Evolutionary conservation across 2,797 vertebrate genomes (phyloP).

Genomic region (Adelosebastes latens): DNA sequence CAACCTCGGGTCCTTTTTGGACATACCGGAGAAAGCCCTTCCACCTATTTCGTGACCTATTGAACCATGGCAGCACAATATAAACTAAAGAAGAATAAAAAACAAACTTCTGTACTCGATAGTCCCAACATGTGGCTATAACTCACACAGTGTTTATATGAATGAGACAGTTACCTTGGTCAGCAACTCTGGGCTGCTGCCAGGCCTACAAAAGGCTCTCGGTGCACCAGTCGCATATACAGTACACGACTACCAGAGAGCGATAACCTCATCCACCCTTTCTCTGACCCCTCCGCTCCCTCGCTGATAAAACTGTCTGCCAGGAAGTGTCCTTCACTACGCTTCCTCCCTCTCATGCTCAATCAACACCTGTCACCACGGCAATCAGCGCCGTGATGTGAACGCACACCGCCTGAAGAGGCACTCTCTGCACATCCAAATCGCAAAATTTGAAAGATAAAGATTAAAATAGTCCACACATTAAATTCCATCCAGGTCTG

Average conservation of each 20-base stretch:
- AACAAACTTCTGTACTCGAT: constrained; percentile 49
- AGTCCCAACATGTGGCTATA: constrained; percentile 65
- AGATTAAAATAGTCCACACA: background rate
- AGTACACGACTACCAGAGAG: constrained; percentile 50
- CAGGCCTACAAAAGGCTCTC: constrained; percentile 62
- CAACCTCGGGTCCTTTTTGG: constrained; percentile 55
- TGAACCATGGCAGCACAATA: constrained; percentile 49
- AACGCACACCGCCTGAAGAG: constrained; percentile 2
- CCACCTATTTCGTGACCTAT: constrained; percentile 61
- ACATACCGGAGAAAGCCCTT: constrained; percentile 58
- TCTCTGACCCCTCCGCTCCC: constrained; percentile 72
- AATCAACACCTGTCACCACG: constrained; percentile 93
- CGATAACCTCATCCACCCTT: constrained; percentile 77
- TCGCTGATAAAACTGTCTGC: constrained; percentile 85
- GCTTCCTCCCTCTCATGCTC: constrained; percentile 91
- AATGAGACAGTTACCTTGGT: constrained; percentile 77
- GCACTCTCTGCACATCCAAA: background rate
- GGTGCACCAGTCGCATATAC: constrained; percentile 37
- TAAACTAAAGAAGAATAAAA: constrained; percentile 52
- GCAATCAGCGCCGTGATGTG: constrained; percentile 62
- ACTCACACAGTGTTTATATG: constrained; percentile 80
- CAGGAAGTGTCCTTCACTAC: constrained; percentile 82
- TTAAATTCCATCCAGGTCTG: constrained; percentile 6
- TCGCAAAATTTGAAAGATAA: background rate
- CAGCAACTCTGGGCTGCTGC: constrained; percentile 67